Evolutionary conservation across 1,140 invertebrate species (phyloP), one percentile per base, ranked within the genome.

Genomic region (Drosophila prosaltans): DNA sequence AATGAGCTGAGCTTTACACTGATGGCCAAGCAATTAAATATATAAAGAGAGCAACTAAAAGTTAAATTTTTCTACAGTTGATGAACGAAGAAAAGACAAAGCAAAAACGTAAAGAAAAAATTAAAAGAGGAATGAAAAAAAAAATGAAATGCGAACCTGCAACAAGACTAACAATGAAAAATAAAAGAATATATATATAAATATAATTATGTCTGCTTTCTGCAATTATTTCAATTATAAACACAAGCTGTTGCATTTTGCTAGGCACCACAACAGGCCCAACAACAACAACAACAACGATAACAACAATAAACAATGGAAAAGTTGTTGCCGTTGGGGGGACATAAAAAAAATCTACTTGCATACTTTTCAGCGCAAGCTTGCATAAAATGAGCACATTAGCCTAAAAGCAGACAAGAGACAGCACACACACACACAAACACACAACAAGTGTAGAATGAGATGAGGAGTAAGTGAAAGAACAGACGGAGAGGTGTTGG

Each of bases 191-290:
- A 16, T 16, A 16, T 16, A 16, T 16, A 16, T 16, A 16, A 16
- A 16, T 74, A 80, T 83, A 83, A 83, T 80, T 74, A 83, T 83
- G 81, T 80, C 69, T 80, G 69, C 73, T 80, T 77, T 83, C 60
- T 70, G 76, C 81, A 83, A 83, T 83, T 73, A 83, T 83, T 83
- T 83, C 76, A 83, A 83, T 80, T 83, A 83, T 80, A 83, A 83
- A 69, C 63, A 83, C 81, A 83, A 83, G 80, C 80, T 83, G 81
- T 73, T 82, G 81, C 81, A 77, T 63, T 70, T 62, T 76, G 61
- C 65, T 74, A 69, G 65, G 45, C 45, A 51, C 51, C 32, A 54
- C 75, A 43, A 68, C 68, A 67, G 39, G 61, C 70, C 10, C 62
- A 73, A 45, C 66, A 80, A 8, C 76, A 79, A 10, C 62, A 69